These are phyloP conservation scores for Acanthosepion lycidas DNA, from an alignment of 2,888 invertebrate genomes.

Conservation along the genomic window DNA sequence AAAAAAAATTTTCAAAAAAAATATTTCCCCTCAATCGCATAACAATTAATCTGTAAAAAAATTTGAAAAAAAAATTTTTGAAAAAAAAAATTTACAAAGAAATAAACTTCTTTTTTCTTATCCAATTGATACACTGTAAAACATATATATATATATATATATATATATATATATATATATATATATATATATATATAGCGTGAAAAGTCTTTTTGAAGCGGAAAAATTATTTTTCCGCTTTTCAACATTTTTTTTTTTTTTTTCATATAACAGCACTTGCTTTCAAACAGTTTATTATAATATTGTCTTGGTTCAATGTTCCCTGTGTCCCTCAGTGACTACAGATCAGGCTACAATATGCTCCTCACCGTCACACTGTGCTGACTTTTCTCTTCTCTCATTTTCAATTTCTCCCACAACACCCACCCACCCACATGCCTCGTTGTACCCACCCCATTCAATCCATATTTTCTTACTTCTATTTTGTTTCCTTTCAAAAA, in stretches of 20 bases:
- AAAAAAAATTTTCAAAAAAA: neutral
- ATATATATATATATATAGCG: constrained; percentile 39
- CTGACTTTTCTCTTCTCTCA: constrained; percentile 5
- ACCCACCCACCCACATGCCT: neutral
- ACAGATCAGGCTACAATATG: constrained; percentile 33
- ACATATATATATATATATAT: neutral
- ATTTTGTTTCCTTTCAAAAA: neutral
- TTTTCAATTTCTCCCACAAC: neutral
- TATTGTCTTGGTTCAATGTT: constrained; percentile 21
- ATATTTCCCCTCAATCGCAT: neutral
- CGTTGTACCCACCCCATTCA: neutral
- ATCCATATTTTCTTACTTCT: neutral
- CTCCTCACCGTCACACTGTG: constrained; percentile 12
- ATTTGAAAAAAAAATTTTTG: neutral
- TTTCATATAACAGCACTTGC: constrained; percentile 12
- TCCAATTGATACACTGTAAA: neutral
- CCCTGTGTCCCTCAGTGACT: constrained; percentile 16
- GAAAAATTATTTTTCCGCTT: neutral
- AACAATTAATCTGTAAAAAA: neutral
- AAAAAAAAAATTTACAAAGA: constrained; percentile 25
- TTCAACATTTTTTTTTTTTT: neutral
- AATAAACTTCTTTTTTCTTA: constrained; percentile 10
- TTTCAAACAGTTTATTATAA: neutral
- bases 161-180: constrained; percentile 36
- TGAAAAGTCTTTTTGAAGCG: constrained; percentile 33